Conservation (phyloP, 2,888 invertebrate species). For the Drosophila affinis region DNA sequence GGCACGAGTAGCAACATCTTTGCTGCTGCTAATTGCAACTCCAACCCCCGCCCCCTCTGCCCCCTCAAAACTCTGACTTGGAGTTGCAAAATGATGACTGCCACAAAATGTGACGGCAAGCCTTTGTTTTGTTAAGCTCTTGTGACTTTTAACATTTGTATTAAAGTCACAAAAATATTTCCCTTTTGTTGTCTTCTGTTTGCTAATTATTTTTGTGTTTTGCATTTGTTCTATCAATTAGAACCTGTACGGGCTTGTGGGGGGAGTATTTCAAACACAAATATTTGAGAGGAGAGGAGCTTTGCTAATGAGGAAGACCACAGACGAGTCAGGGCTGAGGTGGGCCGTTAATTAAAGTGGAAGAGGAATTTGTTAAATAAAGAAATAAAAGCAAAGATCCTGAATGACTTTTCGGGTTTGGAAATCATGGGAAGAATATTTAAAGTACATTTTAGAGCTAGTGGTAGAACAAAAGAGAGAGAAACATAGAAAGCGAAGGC, state of each 20-base stretch:
- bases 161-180: constrained; percentile 1
- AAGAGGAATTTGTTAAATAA: not conserved
- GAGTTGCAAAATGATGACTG: not conserved
- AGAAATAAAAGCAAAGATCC: not conserved
- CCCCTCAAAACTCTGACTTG: not conserved
- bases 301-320: constrained; percentile 32
- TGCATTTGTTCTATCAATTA: constrained; percentile 31
- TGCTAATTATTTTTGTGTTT: constrained; percentile 26
- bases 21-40: constrained; percentile 11
- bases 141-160: constrained; percentile 1
- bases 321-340: constrained; percentile 32
- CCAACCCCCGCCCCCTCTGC: not conserved
- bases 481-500: too few species aligned
- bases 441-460: too few species aligned
- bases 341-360: constrained; percentile 7
- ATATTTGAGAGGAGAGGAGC: not conserved
- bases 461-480: too few species aligned
- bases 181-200: not conserved
- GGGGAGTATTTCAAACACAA: not conserved
- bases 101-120: not conserved
- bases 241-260: constrained; percentile 7
- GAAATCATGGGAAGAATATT: too few species aligned
- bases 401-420: too few species aligned
- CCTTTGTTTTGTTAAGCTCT: constrained; percentile 2
- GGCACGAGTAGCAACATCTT: constrained; percentile 40